Percentiles rank a stretch among this genome's conserved stretches.
phyloP scores from a whole-genome alignment of 2,888 invertebrate species.

The Gastrophysa polygoni region DNA sequence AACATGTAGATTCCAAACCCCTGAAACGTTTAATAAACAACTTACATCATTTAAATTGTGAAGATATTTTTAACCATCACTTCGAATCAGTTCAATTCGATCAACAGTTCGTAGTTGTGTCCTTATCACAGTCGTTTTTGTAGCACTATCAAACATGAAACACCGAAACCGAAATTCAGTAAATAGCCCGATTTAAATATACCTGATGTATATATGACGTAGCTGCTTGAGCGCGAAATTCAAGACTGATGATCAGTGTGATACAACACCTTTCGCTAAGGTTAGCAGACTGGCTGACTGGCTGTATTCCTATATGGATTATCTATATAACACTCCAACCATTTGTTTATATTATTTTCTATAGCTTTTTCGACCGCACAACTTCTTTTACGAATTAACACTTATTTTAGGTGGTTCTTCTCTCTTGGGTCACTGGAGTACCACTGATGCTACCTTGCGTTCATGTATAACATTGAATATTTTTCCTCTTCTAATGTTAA shows the following conservation, averaged over 20 bases:
- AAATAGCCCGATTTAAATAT: not conserved
- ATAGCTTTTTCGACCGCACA: slow-evolving; percentile 18
- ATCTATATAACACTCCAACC: slow-evolving; percentile 31
- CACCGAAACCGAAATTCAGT: not conserved
- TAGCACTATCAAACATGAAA: not conserved
- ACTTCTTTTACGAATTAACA: slow-evolving; percentile 17
- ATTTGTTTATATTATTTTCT: slow-evolving; percentile 33
- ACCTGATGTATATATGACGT: not conserved
- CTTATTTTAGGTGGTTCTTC: not conserved
- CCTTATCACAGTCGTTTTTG: not conserved
- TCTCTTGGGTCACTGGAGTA: slow-evolving; percentile 5
- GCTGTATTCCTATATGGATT: slow-evolving; percentile 28
- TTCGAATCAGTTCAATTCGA: not conserved
- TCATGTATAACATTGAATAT: slow-evolving; percentile 8
- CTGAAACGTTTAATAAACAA: not conserved
- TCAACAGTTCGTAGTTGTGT: not conserved
- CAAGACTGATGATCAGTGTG: slow-evolving; percentile 15
- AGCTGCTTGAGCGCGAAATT: slow-evolving; percentile 20
- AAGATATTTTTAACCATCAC: not conserved
- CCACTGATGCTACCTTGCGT: not conserved
- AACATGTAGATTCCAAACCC: not conserved
- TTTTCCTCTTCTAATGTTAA: slow-evolving; percentile 6
- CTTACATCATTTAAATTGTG: not conserved
- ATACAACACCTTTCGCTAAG: slow-evolving; percentile 34
- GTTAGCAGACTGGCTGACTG: slow-evolving; percentile 31